Evolutionary conservation across 2,797 vertebrate species (phyloP).

Genomic region (Austrolebias charrua): DNA sequence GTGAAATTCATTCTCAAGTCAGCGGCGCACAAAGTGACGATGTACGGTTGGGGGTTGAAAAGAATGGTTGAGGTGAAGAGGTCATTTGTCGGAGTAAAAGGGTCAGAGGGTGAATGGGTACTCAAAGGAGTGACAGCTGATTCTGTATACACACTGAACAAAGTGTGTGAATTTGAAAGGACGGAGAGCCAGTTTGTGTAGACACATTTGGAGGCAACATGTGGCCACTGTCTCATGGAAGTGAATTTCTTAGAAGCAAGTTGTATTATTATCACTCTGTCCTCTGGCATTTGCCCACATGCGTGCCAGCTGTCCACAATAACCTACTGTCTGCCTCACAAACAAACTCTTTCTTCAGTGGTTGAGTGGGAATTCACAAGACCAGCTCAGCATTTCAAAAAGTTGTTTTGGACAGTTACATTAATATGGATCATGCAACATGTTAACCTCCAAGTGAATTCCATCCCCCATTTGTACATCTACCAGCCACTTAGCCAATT

Average conservation of each 20-base stretch:
- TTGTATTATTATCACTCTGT: slow-evolving; percentile 15
- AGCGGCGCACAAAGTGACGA: slow-evolving; percentile 10
- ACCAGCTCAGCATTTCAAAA: slow-evolving; percentile 48
- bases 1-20: slow-evolving; percentile 62
- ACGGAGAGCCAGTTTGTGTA: neutral
- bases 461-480: slow-evolving; percentile 5
- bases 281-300: slow-evolving; percentile 35
- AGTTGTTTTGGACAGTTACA: slow-evolving; percentile 55
- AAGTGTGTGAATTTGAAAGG: slow-evolving; percentile 9
- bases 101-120: slow-evolving; percentile 22
- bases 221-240: slow-evolving; percentile 4
- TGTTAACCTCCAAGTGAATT: slow-evolving; percentile 47
- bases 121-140: slow-evolving; percentile 24
- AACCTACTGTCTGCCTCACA: slow-evolving; percentile 57
- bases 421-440: slow-evolving; percentile 65
- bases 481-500: slow-evolving; percentile 33
- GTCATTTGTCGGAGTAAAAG: slow-evolving; percentile 42
- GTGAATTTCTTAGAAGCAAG: slow-evolving; percentile 29
- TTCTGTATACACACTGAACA: slow-evolving; percentile 18
- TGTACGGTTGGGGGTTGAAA: neutral
- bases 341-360: slow-evolving; percentile 44
- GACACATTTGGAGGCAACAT: slow-evolving; percentile 11
- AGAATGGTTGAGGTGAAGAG: slow-evolving; percentile 4
- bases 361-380: slow-evolving; percentile 48
- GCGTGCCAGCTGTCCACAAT: slow-evolving; percentile 43